Conservation (phyloP, 2,888 invertebrate genomes). For the Dromius quadrimaculatus region DNA sequence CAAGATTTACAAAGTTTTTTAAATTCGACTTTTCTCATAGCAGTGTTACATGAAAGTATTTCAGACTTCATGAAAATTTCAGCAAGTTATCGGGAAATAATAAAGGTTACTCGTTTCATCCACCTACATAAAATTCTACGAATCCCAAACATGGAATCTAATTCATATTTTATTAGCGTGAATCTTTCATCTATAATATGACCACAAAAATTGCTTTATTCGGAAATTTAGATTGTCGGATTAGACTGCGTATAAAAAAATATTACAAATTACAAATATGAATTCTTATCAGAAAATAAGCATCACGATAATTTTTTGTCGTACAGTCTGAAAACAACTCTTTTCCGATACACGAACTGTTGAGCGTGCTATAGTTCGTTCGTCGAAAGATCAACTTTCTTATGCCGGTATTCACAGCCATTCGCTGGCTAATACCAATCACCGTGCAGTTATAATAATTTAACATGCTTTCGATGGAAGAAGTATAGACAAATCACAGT, state of each 20-base stretch:
- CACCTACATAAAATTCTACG: constrained; percentile 29
- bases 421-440: too few species aligned
- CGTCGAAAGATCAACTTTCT: too few species aligned
- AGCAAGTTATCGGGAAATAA: constrained; percentile 20
- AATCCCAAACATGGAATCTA: constrained; percentile 39
- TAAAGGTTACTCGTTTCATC: constrained; percentile 30
- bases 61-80: constrained; percentile 33
- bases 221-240: constrained; percentile 28
- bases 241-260: constrained; percentile 4
- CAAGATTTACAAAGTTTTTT: too few species aligned
- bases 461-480: too few species aligned
- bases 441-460: too few species aligned
- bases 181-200: constrained; percentile 30
- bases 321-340: too few species aligned
- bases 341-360: background rate
- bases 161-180: constrained; percentile 40
- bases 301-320: constrained; percentile 2
- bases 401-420: too few species aligned
- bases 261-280: constrained; percentile 18
- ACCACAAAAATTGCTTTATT: constrained; percentile 32
- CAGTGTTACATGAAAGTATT: too few species aligned
- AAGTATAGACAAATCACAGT: too few species aligned
- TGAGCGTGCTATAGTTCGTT: too few species aligned
- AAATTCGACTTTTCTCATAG: too few species aligned
- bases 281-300: constrained; percentile 23